Base-by-base conservation (phyloP, 2,888 invertebrate genomes). In the Carpatolechia fugitivella region DNA sequence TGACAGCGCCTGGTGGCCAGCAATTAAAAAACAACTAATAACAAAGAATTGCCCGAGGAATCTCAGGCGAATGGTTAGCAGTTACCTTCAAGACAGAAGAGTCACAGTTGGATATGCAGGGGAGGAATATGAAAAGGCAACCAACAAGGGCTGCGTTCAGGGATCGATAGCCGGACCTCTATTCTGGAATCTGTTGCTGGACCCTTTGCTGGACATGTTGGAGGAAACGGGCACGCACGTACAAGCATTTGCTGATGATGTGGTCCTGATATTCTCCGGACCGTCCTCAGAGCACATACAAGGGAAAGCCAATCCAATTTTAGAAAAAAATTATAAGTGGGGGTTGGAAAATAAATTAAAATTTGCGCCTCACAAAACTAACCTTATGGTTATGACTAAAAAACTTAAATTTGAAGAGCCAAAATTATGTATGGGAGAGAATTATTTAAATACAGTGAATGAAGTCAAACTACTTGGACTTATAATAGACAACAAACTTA, bases 381-480 rank as follows among this genome's bases (percentile, higher is more conserved):
- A 47, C 7, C n/a, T 30, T 1, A 47, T 47, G 31, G 14, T 47
- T 6, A 14, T 47, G 1, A 47, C 47, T 3, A 30, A 18, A 1
- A 30, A 14, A 47, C 11, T 47, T 1, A 47, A 47, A 31, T 47
- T 18, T 13, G 52, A 0, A 56, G 60, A 31, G n/a, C 13, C 0
- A 20, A 6, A 4, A 52, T 65, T 5, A n/a, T 10, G 1, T 0
- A 2, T 58, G 13, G 31, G 20, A 0, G 30, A n/a, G n/a, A n/a
- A n/a, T n/a, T n/a, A n/a, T n/a, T n/a, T n/a, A n/a, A n/a, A n/a
- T n/a, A n/a, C n/a, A n/a, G n/a, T n/a, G n/a, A n/a, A 52, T 0
- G 55, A 57, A 8, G 55, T 65, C 0, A 63, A 60, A 40, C 16
- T 63, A 0, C 31, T 62, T 8, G 61, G 61, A 0, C 40, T 62